Percentiles rank a stretch among this genome's conserved stretches.
phyloP scores from a whole-genome alignment of 2,888 invertebrate genomes.

The Epirrhoe tristata region DNA sequence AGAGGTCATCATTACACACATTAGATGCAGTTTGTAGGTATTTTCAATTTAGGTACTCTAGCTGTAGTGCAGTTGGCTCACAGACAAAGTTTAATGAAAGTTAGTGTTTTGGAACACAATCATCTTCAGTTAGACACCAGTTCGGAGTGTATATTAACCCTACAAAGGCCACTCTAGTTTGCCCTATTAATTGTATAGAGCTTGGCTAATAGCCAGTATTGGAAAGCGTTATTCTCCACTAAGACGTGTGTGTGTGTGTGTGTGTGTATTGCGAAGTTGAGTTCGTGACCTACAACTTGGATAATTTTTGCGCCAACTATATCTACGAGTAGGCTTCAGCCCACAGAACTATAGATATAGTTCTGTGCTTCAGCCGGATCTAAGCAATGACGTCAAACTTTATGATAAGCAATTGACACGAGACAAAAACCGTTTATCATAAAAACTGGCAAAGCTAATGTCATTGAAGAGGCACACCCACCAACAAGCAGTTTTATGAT shows the following conservation, averaged over 20 bases:
- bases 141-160: conserved; percentile 20
- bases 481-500: background rate
- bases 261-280: conserved; percentile 1
- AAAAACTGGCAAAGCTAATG: conserved; percentile 15
- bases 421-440: conserved; percentile 16
- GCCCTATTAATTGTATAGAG: conserved; percentile 11
- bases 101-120: conserved; percentile 32
- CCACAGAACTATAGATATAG: no score
- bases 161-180: conserved; percentile 23
- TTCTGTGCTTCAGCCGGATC: conserved; percentile 19
- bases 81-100: conserved; percentile 30
- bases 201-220: conserved; percentile 30
- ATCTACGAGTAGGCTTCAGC: no score
- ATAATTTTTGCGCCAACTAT: background rate
- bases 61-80: conserved; percentile 21
- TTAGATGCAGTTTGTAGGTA: background rate
- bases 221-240: conserved; percentile 15
- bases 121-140: conserved; percentile 22
- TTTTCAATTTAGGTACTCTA: conserved; percentile 15
- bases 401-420: conserved; percentile 16
- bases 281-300: background rate
- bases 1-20: no score
- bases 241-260: no score
- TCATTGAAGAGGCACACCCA: conserved; percentile 35
- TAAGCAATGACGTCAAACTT: conserved; percentile 21